phyloP scores from a whole-genome alignment of 53 echinoderm and acorn worm genomes.

The Hippasteria phrygiana region DNA sequence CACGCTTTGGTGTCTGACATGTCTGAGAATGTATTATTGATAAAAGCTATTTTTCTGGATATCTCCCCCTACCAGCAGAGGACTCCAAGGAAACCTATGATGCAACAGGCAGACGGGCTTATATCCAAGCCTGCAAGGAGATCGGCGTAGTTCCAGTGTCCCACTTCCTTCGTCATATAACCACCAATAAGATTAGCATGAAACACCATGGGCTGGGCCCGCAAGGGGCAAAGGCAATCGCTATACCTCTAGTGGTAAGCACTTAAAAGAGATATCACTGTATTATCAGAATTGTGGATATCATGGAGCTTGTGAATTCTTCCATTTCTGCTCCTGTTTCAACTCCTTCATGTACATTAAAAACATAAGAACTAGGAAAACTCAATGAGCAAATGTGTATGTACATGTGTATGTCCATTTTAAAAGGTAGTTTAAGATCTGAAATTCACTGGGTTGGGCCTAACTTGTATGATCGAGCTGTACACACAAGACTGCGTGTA shows the following conservation, averaged over 20 bases:
- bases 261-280: background rate
- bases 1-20: too few species aligned
- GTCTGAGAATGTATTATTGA: background rate
- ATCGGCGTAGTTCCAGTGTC: conserved; percentile 95
- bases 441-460: too few species aligned
- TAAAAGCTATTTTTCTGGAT: background rate
- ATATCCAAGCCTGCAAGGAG: conserved; percentile 87
- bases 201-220: conserved; percentile 98
- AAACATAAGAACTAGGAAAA: too few species aligned
- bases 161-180: conserved; percentile 91
- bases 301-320: too few species aligned
- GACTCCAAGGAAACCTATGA: conserved; percentile 85
- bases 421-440: too few species aligned
- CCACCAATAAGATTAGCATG: conserved; percentile 77
- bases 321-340: too few species aligned
- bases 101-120: conserved; percentile 89
- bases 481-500: too few species aligned
- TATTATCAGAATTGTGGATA: too few species aligned
- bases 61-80: conserved; percentile 38
- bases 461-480: too few species aligned
- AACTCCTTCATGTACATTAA: too few species aligned
- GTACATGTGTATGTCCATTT: too few species aligned
- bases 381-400: too few species aligned
- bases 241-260: conserved; percentile 95
- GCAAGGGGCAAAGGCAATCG: conserved; percentile 91